Conservation (phyloP, 2,113 vertebrate species). For the Entomyzon cyanotis region DNA sequence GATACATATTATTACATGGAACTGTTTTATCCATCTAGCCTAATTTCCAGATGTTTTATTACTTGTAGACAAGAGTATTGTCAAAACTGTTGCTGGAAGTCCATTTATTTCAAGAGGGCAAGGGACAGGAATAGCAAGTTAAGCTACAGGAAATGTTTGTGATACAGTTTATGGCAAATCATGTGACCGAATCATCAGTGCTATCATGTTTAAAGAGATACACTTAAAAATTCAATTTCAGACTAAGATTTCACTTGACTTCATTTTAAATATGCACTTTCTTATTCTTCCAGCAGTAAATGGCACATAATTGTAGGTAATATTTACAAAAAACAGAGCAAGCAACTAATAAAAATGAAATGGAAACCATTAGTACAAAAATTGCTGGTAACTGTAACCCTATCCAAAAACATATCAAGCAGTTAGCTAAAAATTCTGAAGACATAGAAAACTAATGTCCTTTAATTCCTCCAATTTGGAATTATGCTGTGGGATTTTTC, state of each 20-base stretch:
- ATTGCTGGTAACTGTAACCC: neutral
- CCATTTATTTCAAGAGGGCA: constrained; percentile 67
- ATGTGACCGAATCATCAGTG: constrained; percentile 36
- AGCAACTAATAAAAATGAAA: constrained; percentile 39
- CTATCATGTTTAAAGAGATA: constrained; percentile 54
- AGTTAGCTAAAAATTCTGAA: constrained; percentile 5
- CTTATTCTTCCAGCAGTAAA: constrained; percentile 61
- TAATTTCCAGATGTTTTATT: constrained; percentile 81
- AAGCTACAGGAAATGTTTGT: constrained; percentile 60
- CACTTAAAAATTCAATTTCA: constrained; percentile 45
- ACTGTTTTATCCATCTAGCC: constrained; percentile 79
- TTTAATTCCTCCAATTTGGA: neutral
- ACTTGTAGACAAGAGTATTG: constrained; percentile 74
- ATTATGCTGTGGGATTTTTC: neutral
- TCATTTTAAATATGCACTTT: constrained; percentile 34
- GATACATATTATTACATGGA: constrained; percentile 73
- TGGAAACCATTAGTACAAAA: constrained; percentile 16
- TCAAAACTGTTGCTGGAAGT: constrained; percentile 70
- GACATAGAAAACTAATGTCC: neutral
- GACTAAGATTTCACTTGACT: constrained; percentile 55
- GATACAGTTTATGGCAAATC: constrained; percentile 47
- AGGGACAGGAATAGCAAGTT: constrained; percentile 7
- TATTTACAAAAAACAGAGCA: constrained; percentile 61
- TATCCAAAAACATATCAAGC: neutral
- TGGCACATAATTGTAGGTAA: constrained; percentile 27